A percentile compares a stretch with the other conserved stretches of the same genome.
These are phyloP conservation scores for Odontomyia ornata DNA, from an alignment of 2,888 invertebrate genomes.

Conservation along the genomic window DNA sequence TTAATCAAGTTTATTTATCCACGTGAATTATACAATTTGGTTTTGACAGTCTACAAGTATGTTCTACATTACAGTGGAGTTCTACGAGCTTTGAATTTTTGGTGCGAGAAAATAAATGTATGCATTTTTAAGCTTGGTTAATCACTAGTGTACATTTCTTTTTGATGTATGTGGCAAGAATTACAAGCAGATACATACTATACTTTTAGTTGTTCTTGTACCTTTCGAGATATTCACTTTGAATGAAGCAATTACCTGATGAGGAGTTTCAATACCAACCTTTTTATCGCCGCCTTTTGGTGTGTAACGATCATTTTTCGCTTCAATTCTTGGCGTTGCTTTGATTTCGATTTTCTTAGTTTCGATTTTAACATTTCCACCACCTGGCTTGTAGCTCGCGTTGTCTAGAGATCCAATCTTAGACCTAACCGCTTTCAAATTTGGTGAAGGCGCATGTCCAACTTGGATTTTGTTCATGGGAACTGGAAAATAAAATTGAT, in stretches of 20 bases:
- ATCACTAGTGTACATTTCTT: neutral
- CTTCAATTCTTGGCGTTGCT: constrained; percentile 86
- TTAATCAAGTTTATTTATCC: neutral
- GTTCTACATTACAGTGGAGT: no score
- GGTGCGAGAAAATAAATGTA: no score
- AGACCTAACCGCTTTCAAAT: constrained; percentile 88
- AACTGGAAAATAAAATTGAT: constrained; percentile 64
- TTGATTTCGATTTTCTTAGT: constrained; percentile 85
- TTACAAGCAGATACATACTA: neutral
- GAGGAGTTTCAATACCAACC: constrained; percentile 65
- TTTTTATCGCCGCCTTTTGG: constrained; percentile 92
- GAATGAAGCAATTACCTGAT: neutral
- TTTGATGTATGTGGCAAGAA: neutral
- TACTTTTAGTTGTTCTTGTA: neutral
- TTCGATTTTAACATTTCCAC: constrained; percentile 88
- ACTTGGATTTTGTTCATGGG: constrained; percentile 95
- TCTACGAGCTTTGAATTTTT: no score
- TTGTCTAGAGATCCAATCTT: constrained; percentile 94
- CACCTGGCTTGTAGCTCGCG: constrained; percentile 87
- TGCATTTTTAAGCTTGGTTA: no score
- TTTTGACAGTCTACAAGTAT: no score
- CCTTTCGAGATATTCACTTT: constrained; percentile 38
- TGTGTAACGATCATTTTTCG: constrained; percentile 87
- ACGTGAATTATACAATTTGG: no score
- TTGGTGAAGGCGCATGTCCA: constrained; percentile 90